Base-by-base conservation (phyloP, 2,797 vertebrate species). In the Pangasius sanitwongsei region DNA sequence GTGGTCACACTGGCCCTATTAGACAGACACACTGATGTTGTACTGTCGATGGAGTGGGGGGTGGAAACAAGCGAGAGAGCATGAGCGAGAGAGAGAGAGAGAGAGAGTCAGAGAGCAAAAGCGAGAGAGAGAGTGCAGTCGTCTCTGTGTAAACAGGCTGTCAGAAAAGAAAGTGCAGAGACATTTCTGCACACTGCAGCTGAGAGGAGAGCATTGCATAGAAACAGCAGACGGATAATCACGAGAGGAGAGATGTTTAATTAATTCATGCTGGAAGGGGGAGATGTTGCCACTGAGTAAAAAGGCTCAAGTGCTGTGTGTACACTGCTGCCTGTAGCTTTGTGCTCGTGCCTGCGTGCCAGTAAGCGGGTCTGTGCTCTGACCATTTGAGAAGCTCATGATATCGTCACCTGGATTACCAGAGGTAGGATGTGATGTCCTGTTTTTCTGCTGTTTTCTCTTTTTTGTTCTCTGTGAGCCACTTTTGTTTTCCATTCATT, bases 181-280 rank as follows among this genome's bases (percentile, higher is more conserved):
- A 87, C 91, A 37, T 90, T 91, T 87, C 87, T 86, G 87, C 67
- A 72, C 2, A 75, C 59, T 78, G 70, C 86, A 90, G 67, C 84
- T 57, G 55, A 87, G 87, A 82, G 87, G 16, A 88, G 41, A 89
- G 78, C 84, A 63, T 61, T 70, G 70, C 87, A 69, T 83, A 89
- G 89, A 89, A 87, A 74, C 83, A 82, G 48, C 89, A 86, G 83
- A 89, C 89, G 88, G 90, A 88, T 84, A 91, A 91, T 88, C 82
- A 89, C 55, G 81, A 89, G 89, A 85, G 86, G 90, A 70, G 92
- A 92, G 87, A 89, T 69, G 84, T 92, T 95, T 95, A 93, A 96
- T 95, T 92, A 95, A 96, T 96, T 96, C 94, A 94, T 94, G 87
- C 91, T 94, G 93, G 93, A 95, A 92, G 94, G 92, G 93, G 95